Evolutionary conservation across 2,113 vertebrate species (phyloP), one percentile per base, ranked within the genome.

Genomic region (Myanophis thanlyinensis): DNA sequence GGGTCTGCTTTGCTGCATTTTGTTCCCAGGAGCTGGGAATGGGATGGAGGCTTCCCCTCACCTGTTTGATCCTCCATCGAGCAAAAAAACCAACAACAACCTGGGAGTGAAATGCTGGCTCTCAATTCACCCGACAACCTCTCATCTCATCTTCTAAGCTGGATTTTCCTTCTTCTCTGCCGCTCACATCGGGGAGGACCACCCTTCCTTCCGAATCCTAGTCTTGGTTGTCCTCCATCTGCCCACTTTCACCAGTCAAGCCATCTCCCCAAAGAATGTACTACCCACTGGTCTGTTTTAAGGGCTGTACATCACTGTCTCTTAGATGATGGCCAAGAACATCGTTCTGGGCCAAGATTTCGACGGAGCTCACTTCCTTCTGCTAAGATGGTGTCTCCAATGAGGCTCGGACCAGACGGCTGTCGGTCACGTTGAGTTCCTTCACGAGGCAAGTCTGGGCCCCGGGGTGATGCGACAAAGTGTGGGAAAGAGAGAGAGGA

Each of bases 171-270:
- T 40, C n/a, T 35, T 73, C 67, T 80, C 35, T 22, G 18, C 67
- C 18, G 22, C 73, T 35, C 12, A 35, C 4, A 30, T n/a, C 13
- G 1, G 30, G 12, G 30, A 35, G 13, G 62, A 67, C 62, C 30
- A 27, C 0, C 3, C 9, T n/a, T 62, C 67, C 2, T 80, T 44
- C 73, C 1, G 3, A 80, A 3, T 40, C 18, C 2, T 3, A 1
- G 35, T 44, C 35, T 80, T 10, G 6, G 73, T 22, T 44, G 35
- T 18, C 35, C 73, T 44, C 73, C 35, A 0, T 20, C 35, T 23
- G 73, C 35, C 7, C 7, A 22, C 35, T 44, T 80, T 22, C 35
- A 44, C 18, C 73, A 40, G 35, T 40, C 73, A 40, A 44, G 67
- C 7, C 11, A 3, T 67, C 30, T 67, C 30, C 12, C 12, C 62